Evolutionary conservation across 2,888 invertebrate species (phyloP), one percentile per base, ranked within the genome.

Genomic region (Pedicia rivosa): DNA sequence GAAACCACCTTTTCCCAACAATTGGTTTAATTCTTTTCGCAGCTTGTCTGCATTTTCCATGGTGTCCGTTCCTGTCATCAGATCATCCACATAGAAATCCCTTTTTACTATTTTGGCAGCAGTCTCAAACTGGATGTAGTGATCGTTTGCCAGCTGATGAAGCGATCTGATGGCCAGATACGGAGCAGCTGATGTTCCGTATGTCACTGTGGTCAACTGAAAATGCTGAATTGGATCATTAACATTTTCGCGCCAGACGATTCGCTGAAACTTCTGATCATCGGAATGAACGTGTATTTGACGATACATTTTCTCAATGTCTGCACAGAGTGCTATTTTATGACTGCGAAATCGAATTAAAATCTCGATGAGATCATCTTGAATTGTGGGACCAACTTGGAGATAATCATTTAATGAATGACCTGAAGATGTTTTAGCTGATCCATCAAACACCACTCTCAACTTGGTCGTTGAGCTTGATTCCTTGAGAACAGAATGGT

Each of bases 301-400:
- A 4, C 40, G 39, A 32, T 40, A 44, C 43, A 44, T 43, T 19
- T 40, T 42, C 6, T 35, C 33, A 4, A 44, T 40, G 14, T n/a
- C n/a, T n/a, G n/a, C n/a, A n/a, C n/a, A n/a, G n/a, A n/a, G n/a
- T n/a, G n/a, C n/a, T n/a, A n/a, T 40, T 3, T 16, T 9, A 10
- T 30, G 29, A 8, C 12, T 2, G 5, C 40, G 14, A 16, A 29
- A 35, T 9, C 35, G 25, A n/a, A 40, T 9, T n/a, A 38, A 10
- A 1, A 32, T 29, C 15, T 13, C n/a, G 17, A 17, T 7, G 9
- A 22, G 17, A 24, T 29, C 20, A 3, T 26, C 13, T 12, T 35
- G 40, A 13, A 40, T 15, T 7, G 25, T 30, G 2, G 40, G 29
- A 16, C 35, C 35, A 14, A 28, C 26, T 7, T 19, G 15, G 2